These are phyloP conservation scores for Bufo gargarizans DNA, from an alignment of 2,113 vertebrate genomes.

Conservation along the genomic window DNA sequence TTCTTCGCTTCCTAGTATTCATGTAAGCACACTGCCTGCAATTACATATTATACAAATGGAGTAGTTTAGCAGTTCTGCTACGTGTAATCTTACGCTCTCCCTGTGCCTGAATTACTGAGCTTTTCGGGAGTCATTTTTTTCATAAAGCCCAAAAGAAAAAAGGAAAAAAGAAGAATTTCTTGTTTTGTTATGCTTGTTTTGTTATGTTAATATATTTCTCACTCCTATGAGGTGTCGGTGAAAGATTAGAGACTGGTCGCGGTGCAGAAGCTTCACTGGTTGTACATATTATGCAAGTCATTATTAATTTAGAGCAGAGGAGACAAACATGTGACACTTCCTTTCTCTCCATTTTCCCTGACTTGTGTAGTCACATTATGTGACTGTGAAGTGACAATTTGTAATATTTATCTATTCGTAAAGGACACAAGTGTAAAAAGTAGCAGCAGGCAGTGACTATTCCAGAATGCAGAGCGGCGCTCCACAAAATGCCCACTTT, in stretches of 20 bases:
- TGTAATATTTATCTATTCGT: neutral
- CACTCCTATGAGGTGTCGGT: neutral
- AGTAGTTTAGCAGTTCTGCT: neutral
- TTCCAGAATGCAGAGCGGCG: neutral
- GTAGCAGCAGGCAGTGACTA: neutral
- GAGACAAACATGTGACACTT: neutral
- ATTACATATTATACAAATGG: neutral
- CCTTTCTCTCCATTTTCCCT: neutral
- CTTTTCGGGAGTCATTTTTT: neutral
- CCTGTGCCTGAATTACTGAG: neutral
- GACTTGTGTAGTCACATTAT: neutral
- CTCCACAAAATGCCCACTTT: neutral
- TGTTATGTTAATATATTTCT: neutral
- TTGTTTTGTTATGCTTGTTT: neutral
- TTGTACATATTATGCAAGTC: neutral
- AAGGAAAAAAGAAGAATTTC: neutral
- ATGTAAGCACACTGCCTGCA: neutral
- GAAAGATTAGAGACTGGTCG: neutral
- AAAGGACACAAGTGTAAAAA: neutral
- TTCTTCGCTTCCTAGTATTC: neutral
- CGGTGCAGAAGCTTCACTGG: neutral
- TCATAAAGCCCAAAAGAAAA: neutral
- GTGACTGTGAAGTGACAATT: slow-evolving; percentile 14
- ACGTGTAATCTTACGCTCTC: neutral
- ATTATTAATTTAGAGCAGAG: neutral